These are phyloP conservation scores for Megaceryle alcyon DNA, from an alignment of 2,797 vertebrate species.

Conservation along the genomic window DNA sequence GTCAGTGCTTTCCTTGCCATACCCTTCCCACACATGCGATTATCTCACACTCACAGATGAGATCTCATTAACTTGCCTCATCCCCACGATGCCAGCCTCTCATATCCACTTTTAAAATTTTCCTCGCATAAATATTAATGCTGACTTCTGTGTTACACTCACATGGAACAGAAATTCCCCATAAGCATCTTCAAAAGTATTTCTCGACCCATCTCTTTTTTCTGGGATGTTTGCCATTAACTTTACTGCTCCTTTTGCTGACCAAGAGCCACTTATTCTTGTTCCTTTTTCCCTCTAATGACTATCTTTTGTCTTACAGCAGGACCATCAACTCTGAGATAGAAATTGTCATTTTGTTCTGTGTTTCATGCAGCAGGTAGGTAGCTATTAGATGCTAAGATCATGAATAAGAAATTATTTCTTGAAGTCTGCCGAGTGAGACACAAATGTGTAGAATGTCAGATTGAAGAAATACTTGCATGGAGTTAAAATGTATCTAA, in stretches of 20 bases:
- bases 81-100: not conserved
- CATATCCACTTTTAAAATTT: not conserved
- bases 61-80: conserved; percentile 4
- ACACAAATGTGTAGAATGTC: not conserved
- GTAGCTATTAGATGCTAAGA: not conserved
- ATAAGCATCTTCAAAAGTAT: not conserved
- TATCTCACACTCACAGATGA: conserved; percentile 12
- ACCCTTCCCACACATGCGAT: not conserved
- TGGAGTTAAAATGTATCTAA: not conserved
- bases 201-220: not conserved
- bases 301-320: not conserved
- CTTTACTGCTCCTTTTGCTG: not conserved
- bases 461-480: not conserved
- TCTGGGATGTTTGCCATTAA: not conserved
- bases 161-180: not conserved
- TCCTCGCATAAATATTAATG: conserved; percentile 31
- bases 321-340: not conserved
- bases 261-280: not conserved
- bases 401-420: not conserved
- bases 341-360: not conserved
- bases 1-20: not conserved
- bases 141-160: not conserved
- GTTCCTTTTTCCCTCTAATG: not conserved
- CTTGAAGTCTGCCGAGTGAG: not conserved
- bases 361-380: not conserved